Conservation (phyloP, 2,113 vertebrate genomes). For the Puma concolor region DNA sequence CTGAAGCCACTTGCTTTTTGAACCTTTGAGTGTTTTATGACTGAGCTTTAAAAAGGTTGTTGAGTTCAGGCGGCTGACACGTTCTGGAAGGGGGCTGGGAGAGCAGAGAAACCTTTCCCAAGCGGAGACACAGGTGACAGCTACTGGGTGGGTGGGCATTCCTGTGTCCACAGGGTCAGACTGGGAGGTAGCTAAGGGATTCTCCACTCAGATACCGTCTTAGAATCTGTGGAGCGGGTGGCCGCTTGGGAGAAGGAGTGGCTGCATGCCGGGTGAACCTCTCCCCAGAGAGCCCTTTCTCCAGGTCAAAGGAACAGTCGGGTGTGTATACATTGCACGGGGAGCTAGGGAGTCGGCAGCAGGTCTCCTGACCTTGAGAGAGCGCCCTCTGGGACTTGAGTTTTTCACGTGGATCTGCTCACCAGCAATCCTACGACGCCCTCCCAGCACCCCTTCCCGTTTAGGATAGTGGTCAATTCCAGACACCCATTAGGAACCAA, state of each 20-base stretch:
- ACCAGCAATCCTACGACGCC: not conserved
- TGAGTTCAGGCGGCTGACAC: not conserved
- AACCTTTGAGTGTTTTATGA: conserved; percentile 75
- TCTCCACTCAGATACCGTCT: conserved; percentile 65
- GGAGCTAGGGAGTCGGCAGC: not conserved
- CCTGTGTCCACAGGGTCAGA: conserved; percentile 8
- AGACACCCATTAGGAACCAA: not conserved
- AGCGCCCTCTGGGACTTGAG: not conserved
- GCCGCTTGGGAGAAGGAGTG: conserved; percentile 56
- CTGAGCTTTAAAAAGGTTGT: conserved; percentile 69
- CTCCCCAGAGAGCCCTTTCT: conserved; percentile 43
- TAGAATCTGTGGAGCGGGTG: conserved; percentile 71
- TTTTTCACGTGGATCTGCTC: not conserved
- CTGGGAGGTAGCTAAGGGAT: conserved; percentile 62
- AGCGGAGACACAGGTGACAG: conserved; percentile 42
- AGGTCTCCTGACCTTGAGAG: not conserved
- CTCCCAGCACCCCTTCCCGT: no score
- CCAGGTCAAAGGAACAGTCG: not conserved
- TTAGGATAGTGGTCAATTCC: not conserved
- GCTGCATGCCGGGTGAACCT: conserved; percentile 46
- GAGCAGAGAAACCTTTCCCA: conserved; percentile 61
- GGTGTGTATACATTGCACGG: fast-evolving
- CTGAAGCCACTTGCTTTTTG: conserved; percentile 75
- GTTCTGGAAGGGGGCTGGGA: conserved; percentile 47
- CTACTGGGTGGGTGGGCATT: conserved; percentile 45